phyloP scores from a whole-genome alignment of 2,113 vertebrate species.

The Circaetus cinerascens region DNA sequence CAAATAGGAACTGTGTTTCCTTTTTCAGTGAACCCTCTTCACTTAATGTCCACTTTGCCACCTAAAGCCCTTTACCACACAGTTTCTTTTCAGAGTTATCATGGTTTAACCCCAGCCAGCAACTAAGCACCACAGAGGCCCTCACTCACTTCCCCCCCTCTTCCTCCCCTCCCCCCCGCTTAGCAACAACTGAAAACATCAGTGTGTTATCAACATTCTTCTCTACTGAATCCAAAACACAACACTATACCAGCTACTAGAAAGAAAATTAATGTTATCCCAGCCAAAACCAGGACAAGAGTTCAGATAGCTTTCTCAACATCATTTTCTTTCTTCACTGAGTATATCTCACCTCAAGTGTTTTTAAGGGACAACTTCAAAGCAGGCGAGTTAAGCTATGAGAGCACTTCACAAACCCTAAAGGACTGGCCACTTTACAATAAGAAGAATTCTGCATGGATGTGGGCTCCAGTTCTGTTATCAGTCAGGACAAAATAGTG shows the following conservation, averaged over 20 bases:
- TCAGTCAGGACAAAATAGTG: background rate
- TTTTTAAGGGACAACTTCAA: background rate
- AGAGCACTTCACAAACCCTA: background rate
- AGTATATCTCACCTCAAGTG: background rate
- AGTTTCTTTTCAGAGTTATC: background rate
- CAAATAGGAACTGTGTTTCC: background rate
- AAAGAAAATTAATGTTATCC: too few relatives aligned
- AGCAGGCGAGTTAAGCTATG: background rate
- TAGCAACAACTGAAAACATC: too few relatives aligned
- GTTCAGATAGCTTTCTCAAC: background rate
- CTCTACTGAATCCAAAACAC: too few relatives aligned
- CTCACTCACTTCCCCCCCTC: too few relatives aligned
- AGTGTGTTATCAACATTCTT: too few relatives aligned
- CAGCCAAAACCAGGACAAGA: too few relatives aligned
- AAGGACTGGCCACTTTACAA: background rate
- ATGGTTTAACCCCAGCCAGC: too few relatives aligned
- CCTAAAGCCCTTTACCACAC: background rate
- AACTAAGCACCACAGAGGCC: too few relatives aligned
- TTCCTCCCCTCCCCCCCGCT: too few relatives aligned
- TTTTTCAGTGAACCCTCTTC: background rate
- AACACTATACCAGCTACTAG: too few relatives aligned
- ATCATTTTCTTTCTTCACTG: background rate
- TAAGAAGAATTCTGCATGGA: background rate
- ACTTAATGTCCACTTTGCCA: background rate
- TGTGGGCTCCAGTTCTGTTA: background rate